Evolutionary conservation across 2,797 vertebrate genomes (phyloP).

Genomic region (Parambassis ranga): DNA sequence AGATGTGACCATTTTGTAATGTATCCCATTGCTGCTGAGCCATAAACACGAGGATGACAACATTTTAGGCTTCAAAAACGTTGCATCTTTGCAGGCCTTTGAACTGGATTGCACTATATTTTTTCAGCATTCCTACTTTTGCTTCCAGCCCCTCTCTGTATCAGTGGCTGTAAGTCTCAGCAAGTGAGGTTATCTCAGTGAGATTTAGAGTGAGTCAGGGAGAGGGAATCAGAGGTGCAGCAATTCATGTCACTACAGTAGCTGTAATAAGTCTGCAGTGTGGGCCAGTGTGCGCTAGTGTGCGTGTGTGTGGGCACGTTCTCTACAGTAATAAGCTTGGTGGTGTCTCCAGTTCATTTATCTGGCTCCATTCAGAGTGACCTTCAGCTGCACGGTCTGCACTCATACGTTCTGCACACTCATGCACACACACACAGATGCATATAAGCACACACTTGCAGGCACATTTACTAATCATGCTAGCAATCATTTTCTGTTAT

Average conservation of each 20-base stretch:
- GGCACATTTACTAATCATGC: constrained; percentile 11
- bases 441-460: not conserved
- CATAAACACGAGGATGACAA: not conserved
- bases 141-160: constrained; percentile 1
- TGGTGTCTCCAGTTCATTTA: constrained; percentile 64
- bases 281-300: not conserved
- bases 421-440: not conserved
- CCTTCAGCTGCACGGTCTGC: constrained; percentile 53
- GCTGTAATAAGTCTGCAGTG: constrained; percentile 41
- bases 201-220: constrained; percentile 41
- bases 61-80: not conserved
- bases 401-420: constrained; percentile 31
- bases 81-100: not conserved
- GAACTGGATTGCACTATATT: not conserved
- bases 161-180: constrained; percentile 10
- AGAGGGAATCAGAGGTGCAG: constrained; percentile 35
- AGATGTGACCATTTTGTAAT: not conserved
- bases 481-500: no score
- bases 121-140: not conserved
- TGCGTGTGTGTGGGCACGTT: not conserved
- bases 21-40: not conserved
- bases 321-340: constrained; percentile 64
- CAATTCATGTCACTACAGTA: constrained; percentile 49
- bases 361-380: constrained; percentile 61
- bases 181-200: constrained; percentile 32